Percentiles rank a stretch among this genome's conserved stretches.
Conservation (phyloP, 2,888 invertebrate genomes). For the Peribatodes rhomboidaria region DNA sequence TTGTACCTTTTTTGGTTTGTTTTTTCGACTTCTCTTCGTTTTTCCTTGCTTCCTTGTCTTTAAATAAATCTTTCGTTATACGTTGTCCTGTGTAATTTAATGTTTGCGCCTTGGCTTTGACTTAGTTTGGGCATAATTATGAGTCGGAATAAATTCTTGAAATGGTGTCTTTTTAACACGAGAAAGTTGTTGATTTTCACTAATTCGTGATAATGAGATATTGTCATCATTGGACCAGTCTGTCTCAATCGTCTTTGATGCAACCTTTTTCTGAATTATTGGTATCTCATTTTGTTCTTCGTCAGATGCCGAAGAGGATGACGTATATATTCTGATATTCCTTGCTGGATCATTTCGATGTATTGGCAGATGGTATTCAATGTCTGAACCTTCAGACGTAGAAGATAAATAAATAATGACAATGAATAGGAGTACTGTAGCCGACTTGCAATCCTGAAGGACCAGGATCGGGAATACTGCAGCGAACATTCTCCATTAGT, state of each 20-base stretch:
- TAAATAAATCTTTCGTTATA: slow-evolving; percentile 23
- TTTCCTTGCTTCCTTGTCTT: slow-evolving; percentile 14
- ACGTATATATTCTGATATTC: slow-evolving; percentile 25
- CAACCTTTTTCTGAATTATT: slow-evolving; percentile 11
- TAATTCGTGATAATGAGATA: background rate
- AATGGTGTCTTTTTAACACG: background rate
- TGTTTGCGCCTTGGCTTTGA: slow-evolving; percentile 14
- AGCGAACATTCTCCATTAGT: too few relatives aligned
- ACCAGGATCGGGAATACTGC: too few relatives aligned
- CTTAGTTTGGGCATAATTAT: slow-evolving; percentile 13
- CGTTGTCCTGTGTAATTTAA: slow-evolving; percentile 23
- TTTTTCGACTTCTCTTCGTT: background rate
- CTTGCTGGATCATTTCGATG: slow-evolving; percentile 19
- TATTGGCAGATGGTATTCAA: slow-evolving; percentile 13
- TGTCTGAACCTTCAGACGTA: background rate
- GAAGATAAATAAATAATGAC: background rate
- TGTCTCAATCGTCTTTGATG: background rate
- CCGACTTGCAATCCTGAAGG: too few relatives aligned
- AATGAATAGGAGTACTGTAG: too few relatives aligned
- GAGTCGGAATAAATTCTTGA: slow-evolving; percentile 21
- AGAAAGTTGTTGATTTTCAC: background rate
- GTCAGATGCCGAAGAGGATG: slow-evolving; percentile 20
- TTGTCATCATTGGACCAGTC: background rate
- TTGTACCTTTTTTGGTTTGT: background rate
- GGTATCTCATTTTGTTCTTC: slow-evolving; percentile 14